A percentile compares a stretch with the other conserved stretches of the same genome.
These are phyloP conservation scores for Elysia chlorotica DNA, from an alignment of 1,140 invertebrate genomes.

Conservation along the genomic window DNA sequence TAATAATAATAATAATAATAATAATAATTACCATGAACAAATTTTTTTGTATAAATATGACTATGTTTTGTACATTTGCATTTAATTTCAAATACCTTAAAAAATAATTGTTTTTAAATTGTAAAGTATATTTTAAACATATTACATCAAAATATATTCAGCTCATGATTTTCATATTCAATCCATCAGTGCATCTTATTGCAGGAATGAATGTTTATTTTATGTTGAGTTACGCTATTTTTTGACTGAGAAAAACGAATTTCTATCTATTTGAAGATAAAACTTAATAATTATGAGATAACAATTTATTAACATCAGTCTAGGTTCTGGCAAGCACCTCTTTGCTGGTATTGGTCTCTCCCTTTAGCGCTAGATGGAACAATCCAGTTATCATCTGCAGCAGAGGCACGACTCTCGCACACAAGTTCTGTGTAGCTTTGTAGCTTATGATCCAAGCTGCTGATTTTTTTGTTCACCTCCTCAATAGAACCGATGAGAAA, in stretches of 20 bases:
- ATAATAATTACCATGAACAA: too few species aligned
- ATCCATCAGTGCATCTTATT: too few species aligned
- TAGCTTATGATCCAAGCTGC: conserved; percentile 51
- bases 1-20: too few species aligned
- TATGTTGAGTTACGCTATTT: background rate
- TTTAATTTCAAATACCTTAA: too few species aligned
- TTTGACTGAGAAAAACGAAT: background rate
- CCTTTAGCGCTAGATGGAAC: conserved; percentile 37
- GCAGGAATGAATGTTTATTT: background rate
- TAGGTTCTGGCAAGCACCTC: conserved; percentile 32
- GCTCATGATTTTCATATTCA: too few species aligned
- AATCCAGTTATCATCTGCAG: conserved; percentile 32
- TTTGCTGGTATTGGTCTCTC: conserved; percentile 40
- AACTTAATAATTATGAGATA: background rate
- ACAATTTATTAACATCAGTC: background rate
- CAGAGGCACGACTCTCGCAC: conserved; percentile 49
- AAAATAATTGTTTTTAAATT: too few species aligned
- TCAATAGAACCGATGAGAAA: conserved; percentile 60
- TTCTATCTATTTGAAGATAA: background rate
- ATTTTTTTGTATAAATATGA: too few species aligned
- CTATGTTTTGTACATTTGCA: too few species aligned
- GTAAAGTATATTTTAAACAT: too few species aligned
- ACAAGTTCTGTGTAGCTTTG: conserved; percentile 52
- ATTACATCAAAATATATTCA: too few species aligned
- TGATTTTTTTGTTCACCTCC: conserved; percentile 54